These are phyloP conservation scores for Apodemus agrarius DNA, from an alignment of 2,797 vertebrate genomes.

Conservation along the genomic window DNA sequence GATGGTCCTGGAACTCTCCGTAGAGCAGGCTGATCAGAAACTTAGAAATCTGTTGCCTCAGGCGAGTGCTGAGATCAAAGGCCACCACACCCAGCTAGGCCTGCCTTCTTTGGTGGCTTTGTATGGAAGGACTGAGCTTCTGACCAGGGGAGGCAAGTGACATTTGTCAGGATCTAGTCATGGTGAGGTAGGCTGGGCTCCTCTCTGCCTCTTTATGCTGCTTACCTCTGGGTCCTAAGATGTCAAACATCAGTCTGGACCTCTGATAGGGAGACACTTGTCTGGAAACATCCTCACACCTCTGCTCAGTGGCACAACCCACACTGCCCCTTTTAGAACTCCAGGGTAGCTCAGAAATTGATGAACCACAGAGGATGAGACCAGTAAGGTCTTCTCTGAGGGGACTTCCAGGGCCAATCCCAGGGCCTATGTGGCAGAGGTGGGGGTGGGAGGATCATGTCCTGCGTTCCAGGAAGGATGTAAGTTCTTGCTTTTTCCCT, in stretches of 20 bases:
- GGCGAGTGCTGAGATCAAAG: background rate
- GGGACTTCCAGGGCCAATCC: background rate
- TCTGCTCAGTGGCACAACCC: background rate
- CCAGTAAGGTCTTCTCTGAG: background rate
- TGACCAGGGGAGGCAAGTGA: background rate
- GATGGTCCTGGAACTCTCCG: background rate
- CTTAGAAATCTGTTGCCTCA: background rate
- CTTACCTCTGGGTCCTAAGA: background rate
- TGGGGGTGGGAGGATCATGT: background rate
- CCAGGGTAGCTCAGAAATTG: background rate
- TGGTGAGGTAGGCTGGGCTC: background rate
- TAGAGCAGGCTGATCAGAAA: background rate
- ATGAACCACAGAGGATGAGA: background rate
- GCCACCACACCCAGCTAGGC: background rate
- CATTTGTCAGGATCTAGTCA: background rate
- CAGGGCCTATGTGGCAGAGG: background rate
- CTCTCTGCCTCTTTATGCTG: background rate
- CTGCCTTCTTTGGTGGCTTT: rapidly evolving
- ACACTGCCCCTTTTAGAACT: background rate
- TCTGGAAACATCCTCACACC: too few species aligned
- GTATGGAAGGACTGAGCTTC: background rate
- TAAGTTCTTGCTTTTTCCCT: background rate
- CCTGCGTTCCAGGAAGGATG: too few species aligned
- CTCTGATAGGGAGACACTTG: background rate
- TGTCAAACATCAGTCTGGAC: too few species aligned